phyloP scores from a whole-genome alignment of 92 coral and sea anemone species.

The Epizoanthus illoricatus region DNA sequence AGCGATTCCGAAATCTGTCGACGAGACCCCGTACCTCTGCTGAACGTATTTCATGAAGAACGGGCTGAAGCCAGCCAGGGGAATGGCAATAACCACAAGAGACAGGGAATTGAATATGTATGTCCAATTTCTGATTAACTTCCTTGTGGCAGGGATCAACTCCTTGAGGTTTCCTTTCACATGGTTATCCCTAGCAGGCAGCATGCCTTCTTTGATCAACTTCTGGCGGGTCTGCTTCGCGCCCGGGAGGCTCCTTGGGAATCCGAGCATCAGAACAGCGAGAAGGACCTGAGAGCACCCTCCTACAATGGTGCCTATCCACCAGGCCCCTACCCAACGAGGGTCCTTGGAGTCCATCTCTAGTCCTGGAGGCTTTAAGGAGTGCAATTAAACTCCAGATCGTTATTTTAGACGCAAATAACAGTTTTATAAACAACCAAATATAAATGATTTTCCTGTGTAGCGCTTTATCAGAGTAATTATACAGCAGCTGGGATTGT shows the following conservation, averaged over 20 bases:
- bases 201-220: background rate
- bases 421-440: too few species aligned
- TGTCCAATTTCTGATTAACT: background rate
- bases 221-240: background rate
- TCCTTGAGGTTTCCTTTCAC: conserved; percentile 8
- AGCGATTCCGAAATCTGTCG: too few species aligned
- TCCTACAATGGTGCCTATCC: conserved; percentile 4
- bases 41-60: background rate
- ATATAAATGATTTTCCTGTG: too few species aligned
- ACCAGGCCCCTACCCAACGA: conserved; percentile 27
- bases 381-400: background rate
- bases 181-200: background rate
- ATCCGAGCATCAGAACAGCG: background rate
- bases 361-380: background rate
- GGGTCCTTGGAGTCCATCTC: conserved; percentile 5
- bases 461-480: too few species aligned
- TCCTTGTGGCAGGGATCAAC: background rate
- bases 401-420: too few species aligned
- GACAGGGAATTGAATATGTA: background rate
- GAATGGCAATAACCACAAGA: background rate
- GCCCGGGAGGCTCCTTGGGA: background rate
- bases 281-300: conserved; percentile 12
- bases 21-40: too few species aligned
- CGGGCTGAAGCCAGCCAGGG: background rate
- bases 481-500: too few species aligned